Conservation (phyloP, 2,797 vertebrate genomes). For the Xiphorhynchus erythropygius region DNA sequence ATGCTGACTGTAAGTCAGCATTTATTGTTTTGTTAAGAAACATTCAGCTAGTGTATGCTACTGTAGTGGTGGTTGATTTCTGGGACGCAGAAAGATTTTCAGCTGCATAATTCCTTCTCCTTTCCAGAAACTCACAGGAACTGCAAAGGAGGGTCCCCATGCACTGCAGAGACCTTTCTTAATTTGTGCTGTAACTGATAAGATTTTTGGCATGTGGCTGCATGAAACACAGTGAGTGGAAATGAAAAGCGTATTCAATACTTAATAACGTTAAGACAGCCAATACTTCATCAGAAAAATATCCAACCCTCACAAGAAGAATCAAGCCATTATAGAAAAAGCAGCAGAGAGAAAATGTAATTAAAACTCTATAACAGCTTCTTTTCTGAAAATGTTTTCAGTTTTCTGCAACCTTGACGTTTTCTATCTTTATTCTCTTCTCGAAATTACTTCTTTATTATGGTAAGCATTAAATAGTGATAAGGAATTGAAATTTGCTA, state of each 20-base stretch:
- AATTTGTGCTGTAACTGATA: neutral
- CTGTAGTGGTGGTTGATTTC: neutral
- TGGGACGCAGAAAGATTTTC: neutral
- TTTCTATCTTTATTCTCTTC: slow-evolving; percentile 5
- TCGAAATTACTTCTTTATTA: slow-evolving; percentile 12
- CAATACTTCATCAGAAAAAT: slow-evolving; percentile 21
- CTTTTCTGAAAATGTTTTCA: neutral
- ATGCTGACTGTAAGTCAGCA: neutral
- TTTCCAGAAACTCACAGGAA: neutral
- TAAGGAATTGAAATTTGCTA: slow-evolving; percentile 17
- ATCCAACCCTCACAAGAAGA: neutral
- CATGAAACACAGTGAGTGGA: neutral
- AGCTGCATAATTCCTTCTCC: neutral
- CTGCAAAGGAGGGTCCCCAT: neutral
- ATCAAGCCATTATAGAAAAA: neutral
- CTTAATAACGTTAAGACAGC: slow-evolving; percentile 11
- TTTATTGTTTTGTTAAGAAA: neutral
- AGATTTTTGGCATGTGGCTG: neutral
- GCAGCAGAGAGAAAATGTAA: slow-evolving; percentile 7
- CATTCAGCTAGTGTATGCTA: neutral
- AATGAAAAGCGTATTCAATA: slow-evolving; percentile 30
- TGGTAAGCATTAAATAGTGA: slow-evolving; percentile 10
- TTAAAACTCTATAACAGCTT: neutral
- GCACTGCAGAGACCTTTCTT: neutral
- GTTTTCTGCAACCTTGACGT: neutral